phyloP scores from a whole-genome alignment of 2,113 vertebrate genomes.

The Trogon surrucura region DNA sequence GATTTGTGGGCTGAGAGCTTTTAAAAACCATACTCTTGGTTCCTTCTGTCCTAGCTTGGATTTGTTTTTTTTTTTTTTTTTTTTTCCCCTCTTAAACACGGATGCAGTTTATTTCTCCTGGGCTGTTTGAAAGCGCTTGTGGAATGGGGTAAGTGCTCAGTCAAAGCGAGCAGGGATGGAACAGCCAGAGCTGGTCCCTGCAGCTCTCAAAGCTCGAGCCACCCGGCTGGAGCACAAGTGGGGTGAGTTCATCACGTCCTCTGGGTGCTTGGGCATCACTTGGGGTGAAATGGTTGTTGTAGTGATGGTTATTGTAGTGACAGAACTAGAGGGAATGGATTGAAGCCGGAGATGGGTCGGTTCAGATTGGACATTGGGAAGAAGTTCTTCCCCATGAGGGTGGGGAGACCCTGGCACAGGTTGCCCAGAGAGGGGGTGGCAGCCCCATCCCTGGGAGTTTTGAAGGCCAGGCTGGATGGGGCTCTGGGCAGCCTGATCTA shows the following conservation, averaged over 20 bases:
- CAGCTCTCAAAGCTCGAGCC: background rate
- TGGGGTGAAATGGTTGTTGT: background rate
- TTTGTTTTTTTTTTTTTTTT: background rate
- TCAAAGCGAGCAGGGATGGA: background rate
- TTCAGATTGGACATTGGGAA: too few species aligned
- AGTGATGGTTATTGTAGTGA: too few species aligned
- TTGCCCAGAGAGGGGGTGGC: too few species aligned
- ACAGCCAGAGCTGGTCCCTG: background rate
- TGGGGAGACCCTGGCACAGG: too few species aligned
- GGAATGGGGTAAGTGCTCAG: background rate
- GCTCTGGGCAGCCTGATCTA: too few species aligned
- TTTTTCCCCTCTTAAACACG: background rate
- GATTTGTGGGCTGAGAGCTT: conserved; percentile 32
- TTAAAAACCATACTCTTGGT: background rate
- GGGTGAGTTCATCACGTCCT: background rate
- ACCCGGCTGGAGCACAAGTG: background rate
- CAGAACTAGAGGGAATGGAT: too few species aligned
- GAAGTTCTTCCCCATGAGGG: too few species aligned
- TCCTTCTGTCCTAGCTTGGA: background rate
- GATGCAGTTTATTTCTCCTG: background rate
- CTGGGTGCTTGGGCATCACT: background rate
- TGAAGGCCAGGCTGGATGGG: too few species aligned
- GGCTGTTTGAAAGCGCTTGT: background rate
- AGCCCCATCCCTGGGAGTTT: too few species aligned
- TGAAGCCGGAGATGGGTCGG: too few species aligned